Base-by-base conservation (phyloP, 2,797 vertebrate species). In the Iguana delicatissima region DNA sequence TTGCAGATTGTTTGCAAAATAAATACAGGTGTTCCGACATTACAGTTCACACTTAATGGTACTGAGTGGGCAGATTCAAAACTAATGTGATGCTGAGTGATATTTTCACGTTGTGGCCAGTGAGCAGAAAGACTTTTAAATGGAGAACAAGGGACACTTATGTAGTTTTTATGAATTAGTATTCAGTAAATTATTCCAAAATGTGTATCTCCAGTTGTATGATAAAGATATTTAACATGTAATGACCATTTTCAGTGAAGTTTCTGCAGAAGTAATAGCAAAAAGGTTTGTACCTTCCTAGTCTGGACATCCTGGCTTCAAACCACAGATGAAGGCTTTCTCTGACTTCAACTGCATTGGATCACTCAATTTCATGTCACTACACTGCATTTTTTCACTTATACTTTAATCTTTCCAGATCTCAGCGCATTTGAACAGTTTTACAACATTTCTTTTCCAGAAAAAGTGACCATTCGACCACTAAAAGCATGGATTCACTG, bases 401-500 rank as follows among this genome's bases (percentile, higher is more conserved):
- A 87, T 73, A 26, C 72, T 91, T 91, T 86, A 89, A 79, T 57
- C 77, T 92, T 89, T 69, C 16, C 59, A 89, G 85, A 46, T 50
- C 0, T 1, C 50, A 59, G 87, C 86, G 52, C 62, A 62, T 67
- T n/a, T 94, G 86, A 83, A 92, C 2, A 90, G 92, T 96, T 83
- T 95, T 91, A 92, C 92, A 93, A 87, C 94, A 38, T 69, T 89
- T 29, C 94, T 90, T 95, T 94, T 92, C 94, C 97, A 99, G 99
- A 99, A 96, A 99, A 99, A 95, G 96, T 98, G 92, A 97, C 98
- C 79, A 98, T 99, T 86, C 98, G 99, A 26, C 98, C 99, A 0
- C 99, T 22, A 99, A 99, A 97, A 99, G 99, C 96, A 99, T 99
- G 99, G 99, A 99, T 94, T 99, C 99, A 0, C 96, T 99, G 94